Base-by-base conservation (phyloP, 53 echinoderm and acorn worm genomes). In the Stichopus horrens region DNA sequence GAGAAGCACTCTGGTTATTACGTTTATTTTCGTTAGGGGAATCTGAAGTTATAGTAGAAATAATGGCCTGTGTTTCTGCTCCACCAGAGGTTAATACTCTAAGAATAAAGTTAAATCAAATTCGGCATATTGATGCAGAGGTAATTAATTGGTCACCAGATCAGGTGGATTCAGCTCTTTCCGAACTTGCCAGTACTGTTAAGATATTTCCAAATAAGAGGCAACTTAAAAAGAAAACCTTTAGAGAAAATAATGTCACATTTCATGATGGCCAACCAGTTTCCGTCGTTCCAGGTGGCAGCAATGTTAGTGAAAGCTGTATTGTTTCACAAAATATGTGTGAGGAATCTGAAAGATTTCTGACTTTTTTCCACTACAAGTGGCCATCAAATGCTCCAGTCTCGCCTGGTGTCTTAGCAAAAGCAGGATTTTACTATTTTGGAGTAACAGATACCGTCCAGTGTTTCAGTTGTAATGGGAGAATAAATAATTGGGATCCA, bases 371-470 rank as follows among this genome's bases (percentile, higher is more conserved):
- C 4, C 23, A 67, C 9, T 8, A 86, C 16, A 10, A 10, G 5
- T 86, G 66, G 86, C 66, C 63, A 51, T 52, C 20, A 23, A 60
- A 86, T 68, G 23, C 67, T 60, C 86, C 66, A 86, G 52, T 65
- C 14, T 68, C 86, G 7, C 37, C 71, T 5, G n/a, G 52, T 20
- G 55, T 37, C 5, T 73, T 86, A 52, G 86, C 86, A 53, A 67
- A 66, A 52, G 86, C 86, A 54, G 86, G 86, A 8, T 86, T 86
- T 52, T 86, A 52, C 53, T 86, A 73, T 65, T 63, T 53, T 13
- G 73, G 54, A 21, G 71, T 71, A 51, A 6, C 66, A 14, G 71
- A 86, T 10, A 86, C 74, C 9, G 71, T 86, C 71, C 51, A 86
- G 86, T 86, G 86, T 86, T 86, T 67, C 22, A 54, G 52, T 14